These are phyloP conservation scores for Benthosema pterotum DNA, from an alignment of 2,797 vertebrate species.

Conservation along the genomic window DNA sequence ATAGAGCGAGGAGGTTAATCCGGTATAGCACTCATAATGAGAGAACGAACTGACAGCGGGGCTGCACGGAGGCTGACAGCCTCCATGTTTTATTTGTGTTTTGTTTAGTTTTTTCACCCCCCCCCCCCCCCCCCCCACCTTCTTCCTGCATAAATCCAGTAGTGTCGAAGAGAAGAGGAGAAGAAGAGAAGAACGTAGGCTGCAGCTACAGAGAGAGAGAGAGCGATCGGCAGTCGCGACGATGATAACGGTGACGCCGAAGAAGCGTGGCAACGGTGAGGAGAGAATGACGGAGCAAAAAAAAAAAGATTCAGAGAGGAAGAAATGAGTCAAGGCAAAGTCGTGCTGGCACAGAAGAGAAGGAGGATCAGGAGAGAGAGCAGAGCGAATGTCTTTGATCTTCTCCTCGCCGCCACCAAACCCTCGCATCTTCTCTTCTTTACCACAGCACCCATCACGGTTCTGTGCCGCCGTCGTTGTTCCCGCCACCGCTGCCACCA, in stretches of 20 bases:
- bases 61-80: constrained; percentile 54
- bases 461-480: constrained; percentile 23
- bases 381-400: not conserved
- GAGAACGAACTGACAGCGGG: constrained; percentile 57
- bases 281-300: constrained; percentile 36
- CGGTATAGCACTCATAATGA: constrained; percentile 51
- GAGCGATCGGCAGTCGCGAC: constrained; percentile 34
- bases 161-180: constrained; percentile 40
- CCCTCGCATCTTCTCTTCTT: not conserved
- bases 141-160: constrained; percentile 44
- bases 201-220: constrained; percentile 37
- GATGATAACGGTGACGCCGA: constrained; percentile 43
- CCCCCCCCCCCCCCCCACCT: constrained; percentile 8
- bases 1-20: constrained; percentile 60
- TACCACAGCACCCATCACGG: constrained; percentile 3
- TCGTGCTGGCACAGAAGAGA: not conserved
- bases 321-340: constrained; percentile 28
- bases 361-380: constrained; percentile 14
- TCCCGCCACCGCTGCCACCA: no score
- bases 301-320: constrained; percentile 11
- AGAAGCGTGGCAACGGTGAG: constrained; percentile 48
- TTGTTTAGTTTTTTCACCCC: not conserved
- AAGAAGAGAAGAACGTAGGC: constrained; percentile 40
- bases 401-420: constrained; percentile 7
- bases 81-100: constrained; percentile 42